phyloP scores from a whole-genome alignment of 2,888 invertebrate species.

The Cephus spinipes region DNA sequence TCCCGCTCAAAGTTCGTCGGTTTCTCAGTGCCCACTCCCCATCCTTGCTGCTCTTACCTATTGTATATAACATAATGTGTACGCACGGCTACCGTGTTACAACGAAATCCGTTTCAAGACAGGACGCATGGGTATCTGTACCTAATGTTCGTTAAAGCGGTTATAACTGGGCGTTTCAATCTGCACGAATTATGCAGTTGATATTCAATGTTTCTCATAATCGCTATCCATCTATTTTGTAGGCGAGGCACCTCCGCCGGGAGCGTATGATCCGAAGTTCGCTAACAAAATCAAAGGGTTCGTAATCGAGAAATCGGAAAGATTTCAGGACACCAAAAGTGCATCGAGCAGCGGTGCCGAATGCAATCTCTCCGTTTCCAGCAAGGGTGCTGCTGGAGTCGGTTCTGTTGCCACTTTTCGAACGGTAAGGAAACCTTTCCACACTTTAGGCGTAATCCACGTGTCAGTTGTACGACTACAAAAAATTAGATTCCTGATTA shows the following conservation, averaged over 20 bases:
- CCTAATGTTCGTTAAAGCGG: too few species aligned
- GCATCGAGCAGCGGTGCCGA: conserved; percentile 55
- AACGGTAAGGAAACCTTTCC: conserved; percentile 41
- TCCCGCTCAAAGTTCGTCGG: too few species aligned
- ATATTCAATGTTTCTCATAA: too few species aligned
- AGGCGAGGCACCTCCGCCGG: conserved; percentile 70
- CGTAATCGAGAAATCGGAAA: conserved; percentile 60
- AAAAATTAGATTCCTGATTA: not conserved
- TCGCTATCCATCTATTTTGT: conserved; percentile 25
- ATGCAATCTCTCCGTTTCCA: conserved; percentile 49
- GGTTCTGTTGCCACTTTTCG: conserved; percentile 37
- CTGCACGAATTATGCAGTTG: too few species aligned
- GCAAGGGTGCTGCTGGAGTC: conserved; percentile 38
- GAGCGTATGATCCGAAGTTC: conserved; percentile 68
- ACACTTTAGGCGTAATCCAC: too few species aligned
- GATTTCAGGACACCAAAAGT: conserved; percentile 62
- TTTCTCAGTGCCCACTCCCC: too few species aligned
- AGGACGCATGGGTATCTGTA: too few species aligned
- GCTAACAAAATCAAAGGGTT: conserved; percentile 63
- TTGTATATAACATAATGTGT: too few species aligned
- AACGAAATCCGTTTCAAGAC: too few species aligned
- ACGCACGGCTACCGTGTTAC: too few species aligned
- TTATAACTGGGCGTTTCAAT: too few species aligned
- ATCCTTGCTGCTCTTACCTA: too few species aligned
- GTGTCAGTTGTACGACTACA: not conserved